Evolutionary conservation across 1,140 invertebrate genomes (phyloP), one percentile per base, ranked within the genome.

Genomic region (Charaxes varanes): DNA sequence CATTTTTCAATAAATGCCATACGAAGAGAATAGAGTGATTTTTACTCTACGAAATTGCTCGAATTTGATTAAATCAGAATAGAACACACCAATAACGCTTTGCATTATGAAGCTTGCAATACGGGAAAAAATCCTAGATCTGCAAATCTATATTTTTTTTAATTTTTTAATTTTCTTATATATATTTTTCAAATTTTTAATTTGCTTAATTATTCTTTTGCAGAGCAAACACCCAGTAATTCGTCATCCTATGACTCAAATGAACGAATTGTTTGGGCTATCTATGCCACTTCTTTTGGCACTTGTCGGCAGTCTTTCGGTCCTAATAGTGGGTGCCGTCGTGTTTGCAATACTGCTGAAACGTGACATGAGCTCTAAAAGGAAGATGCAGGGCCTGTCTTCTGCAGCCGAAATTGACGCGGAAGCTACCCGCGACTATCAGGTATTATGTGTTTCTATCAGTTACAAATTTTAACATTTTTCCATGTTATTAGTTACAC

Each of bases 391-490:
- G 55, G 90, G 84, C 6, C 84, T 91, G n/a, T 61, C 88, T 0
- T 88, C 88, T n/a, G 88, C 89, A 1, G 65, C 72, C 13, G 79
- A 81, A 8, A 78, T 79, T 0, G 94, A 96, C 38, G 91, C 93
- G 0, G 96, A 98, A 83, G 93, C 94, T 3, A 96, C 93, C 24
- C 94, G 95, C 62, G 96, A 98, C 57, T 99, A 99, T 73, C 95
- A 98, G 87, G 91, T 63, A 55, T n/a, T n/a, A n/a, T n/a, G n/a
- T n/a, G n/a, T n/a, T n/a, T n/a, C n/a, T n/a, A n/a, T n/a, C n/a
- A n/a, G n/a, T n/a, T n/a, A n/a, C n/a, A n/a, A n/a, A n/a, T n/a
- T n/a, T n/a, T n/a, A n/a, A n/a, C n/a, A n/a, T n/a, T n/a, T n/a
- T n/a, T n/a, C n/a, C n/a, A n/a, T n/a, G n/a, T n/a, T n/a, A n/a